These are phyloP conservation scores for Unio delphinus DNA, from an alignment of 2,888 invertebrate species.

Conservation along the genomic window DNA sequence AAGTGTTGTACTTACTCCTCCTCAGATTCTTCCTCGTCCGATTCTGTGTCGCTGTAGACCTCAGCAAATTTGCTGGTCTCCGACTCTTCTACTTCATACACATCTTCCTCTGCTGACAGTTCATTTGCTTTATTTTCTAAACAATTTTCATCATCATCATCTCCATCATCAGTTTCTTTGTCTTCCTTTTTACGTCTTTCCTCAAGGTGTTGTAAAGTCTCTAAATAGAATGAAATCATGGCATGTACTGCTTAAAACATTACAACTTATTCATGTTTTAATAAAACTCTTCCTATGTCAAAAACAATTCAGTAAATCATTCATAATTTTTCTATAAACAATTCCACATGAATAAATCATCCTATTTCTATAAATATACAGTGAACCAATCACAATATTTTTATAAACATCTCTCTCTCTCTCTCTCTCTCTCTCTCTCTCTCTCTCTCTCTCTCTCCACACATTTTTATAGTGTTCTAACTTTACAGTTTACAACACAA, in stretches of 20 bases:
- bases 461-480: neutral
- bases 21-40: slow-evolving; percentile 66
- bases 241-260: no score
- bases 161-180: slow-evolving; percentile 29
- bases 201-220: slow-evolving; percentile 28
- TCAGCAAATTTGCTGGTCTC: slow-evolving; percentile 59
- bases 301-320: no score
- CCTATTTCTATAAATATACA: no score
- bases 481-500: neutral
- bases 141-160: slow-evolving; percentile 33
- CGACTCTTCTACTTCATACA: slow-evolving; percentile 56
- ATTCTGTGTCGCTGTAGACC: slow-evolving; percentile 69
- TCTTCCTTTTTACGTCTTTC: slow-evolving; percentile 21
- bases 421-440: no score
- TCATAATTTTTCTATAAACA: no score
- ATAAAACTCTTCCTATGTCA: no score
- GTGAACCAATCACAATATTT: no score
- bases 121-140: slow-evolving; percentile 27
- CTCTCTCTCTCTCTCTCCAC: neutral
- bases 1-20: slow-evolving; percentile 33
- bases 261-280: no score
- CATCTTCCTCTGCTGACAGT: slow-evolving; percentile 47
- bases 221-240: slow-evolving; percentile 7
- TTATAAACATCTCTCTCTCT: no score
- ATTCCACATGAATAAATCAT: no score